Conservation (phyloP, 2,113 vertebrate species). For the Plotosus lineatus region DNA sequence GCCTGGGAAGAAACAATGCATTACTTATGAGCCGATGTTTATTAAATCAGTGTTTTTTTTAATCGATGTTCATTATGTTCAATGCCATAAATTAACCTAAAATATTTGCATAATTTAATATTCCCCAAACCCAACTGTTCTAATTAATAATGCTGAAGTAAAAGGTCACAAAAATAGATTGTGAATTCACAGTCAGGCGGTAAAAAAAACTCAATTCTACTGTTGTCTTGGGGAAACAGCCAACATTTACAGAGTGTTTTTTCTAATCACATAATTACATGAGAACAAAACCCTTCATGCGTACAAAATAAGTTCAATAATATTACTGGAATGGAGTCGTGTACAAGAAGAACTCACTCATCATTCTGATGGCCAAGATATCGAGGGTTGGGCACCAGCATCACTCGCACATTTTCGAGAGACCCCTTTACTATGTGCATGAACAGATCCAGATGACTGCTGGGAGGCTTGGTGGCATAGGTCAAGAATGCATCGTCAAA, state of each 20-base stretch:
- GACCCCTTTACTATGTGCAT: conserved; percentile 99
- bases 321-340: neutral
- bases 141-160: neutral
- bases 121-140: neutral
- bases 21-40: neutral
- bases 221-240: neutral
- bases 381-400: conserved; percentile 95
- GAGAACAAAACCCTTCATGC: neutral
- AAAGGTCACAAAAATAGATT: neutral
- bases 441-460: conserved; percentile 95
- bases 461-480: conserved; percentile 96
- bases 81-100: neutral
- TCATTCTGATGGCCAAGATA: conserved; percentile 94
- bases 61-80: too few species aligned
- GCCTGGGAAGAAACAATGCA: conserved; percentile 67
- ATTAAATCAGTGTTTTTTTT: too few species aligned
- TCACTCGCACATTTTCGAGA: conserved; percentile 94
- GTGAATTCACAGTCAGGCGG: neutral
- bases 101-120: neutral
- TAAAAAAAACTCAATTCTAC: neutral
- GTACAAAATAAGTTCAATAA: neutral
- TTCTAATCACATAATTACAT: neutral
- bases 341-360: conserved; percentile 78
- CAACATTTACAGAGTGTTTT: neutral
- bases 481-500: conserved; percentile 97